A percentile compares a stretch with the other conserved stretches of the same genome.
Evolutionary conservation across 35 echinoderm and acorn worm genomes (phyloP).

Genomic region (Strongylocentrotus purpuratus): DNA sequence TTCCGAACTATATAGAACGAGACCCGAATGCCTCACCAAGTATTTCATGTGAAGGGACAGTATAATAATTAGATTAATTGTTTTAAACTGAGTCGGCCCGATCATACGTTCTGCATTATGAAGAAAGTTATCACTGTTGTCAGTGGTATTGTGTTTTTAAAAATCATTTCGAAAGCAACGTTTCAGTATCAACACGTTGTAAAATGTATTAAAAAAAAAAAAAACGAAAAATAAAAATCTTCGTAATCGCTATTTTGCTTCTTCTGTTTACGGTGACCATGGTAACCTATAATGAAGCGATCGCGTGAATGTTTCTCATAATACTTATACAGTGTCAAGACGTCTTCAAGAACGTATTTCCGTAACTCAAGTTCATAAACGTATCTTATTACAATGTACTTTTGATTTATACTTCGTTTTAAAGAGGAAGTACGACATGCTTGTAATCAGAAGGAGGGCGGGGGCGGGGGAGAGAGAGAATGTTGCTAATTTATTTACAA

Average conservation of each 20-base stretch:
- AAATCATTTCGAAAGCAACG: no score
- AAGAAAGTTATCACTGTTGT: no score
- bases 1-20: no score
- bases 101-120: no score
- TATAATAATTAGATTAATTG: no score
- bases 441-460: neutral
- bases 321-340: neutral
- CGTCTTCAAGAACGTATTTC: neutral
- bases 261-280: neutral
- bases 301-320: no score
- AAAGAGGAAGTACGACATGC: neutral
- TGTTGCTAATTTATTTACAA: neutral
- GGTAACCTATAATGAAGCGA: neutral
- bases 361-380: neutral
- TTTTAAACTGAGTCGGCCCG: no score
- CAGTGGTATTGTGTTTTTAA: no score
- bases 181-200: no score
- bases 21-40: no score
- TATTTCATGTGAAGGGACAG: no score
- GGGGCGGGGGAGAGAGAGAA: neutral
- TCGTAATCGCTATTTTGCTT: neutral
- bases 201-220: no score
- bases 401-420: neutral
- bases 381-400: neutral
- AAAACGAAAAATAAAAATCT: neutral